Evolutionary conservation across 2,113 vertebrate species (phyloP).

Genomic region (Ceyx cyanopectus): DNA sequence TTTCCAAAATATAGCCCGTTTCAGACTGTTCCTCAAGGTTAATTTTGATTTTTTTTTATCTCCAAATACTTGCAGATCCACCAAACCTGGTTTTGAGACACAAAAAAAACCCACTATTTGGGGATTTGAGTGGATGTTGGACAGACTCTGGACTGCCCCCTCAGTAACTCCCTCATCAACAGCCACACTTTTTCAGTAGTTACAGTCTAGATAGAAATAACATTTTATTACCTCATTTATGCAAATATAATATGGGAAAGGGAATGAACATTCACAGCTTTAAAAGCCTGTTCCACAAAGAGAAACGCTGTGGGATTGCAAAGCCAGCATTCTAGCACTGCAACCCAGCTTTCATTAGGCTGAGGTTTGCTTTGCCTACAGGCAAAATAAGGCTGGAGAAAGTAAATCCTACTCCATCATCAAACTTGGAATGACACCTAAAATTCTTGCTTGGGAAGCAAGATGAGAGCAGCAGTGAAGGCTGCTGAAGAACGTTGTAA

Average conservation of each 20-base stretch:
- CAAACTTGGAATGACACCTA: not conserved
- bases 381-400: slow-evolving; percentile 6
- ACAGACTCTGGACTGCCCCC: not conserved
- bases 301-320: not conserved
- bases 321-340: not conserved
- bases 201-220: slow-evolving; percentile 11
- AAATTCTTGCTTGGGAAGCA: not conserved
- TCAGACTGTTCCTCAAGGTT: not conserved
- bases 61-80: not conserved
- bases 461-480: not conserved
- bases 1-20: not conserved
- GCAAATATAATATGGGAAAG: not conserved
- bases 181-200: not conserved
- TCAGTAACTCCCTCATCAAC: not conserved
- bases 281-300: not conserved
- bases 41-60: slow-evolving; percentile 40
- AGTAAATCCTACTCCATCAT: slow-evolving; percentile 11
- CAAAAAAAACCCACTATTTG: not conserved
- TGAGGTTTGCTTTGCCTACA: not conserved
- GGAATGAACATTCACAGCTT: slow-evolving; percentile 24
- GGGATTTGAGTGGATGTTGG: not conserved
- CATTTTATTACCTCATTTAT: slow-evolving; percentile 10
- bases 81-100: not conserved
- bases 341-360: slow-evolving; percentile 20
- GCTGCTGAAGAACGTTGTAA: not conserved